These are phyloP conservation scores for Tetraneura akinire DNA, from an alignment of 1,140 invertebrate genomes.

Conservation along the genomic window DNA sequence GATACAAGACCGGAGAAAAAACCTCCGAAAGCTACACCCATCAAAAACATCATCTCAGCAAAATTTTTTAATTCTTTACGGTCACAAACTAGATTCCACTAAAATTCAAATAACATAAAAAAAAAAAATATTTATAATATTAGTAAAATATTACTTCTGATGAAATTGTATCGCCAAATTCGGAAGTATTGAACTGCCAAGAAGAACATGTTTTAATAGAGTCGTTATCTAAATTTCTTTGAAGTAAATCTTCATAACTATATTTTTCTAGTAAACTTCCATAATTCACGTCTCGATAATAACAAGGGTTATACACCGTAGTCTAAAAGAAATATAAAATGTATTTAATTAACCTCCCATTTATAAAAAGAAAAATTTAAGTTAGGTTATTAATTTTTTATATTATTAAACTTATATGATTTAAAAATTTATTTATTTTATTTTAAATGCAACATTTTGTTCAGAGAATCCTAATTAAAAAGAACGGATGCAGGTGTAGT, in stretches of 20 bases:
- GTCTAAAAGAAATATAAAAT: neutral
- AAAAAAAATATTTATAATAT: conserved; percentile 4
- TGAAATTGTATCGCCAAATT: conserved; percentile 71
- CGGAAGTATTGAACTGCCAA: conserved; percentile 66
- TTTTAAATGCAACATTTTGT: no score
- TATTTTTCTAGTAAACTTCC: neutral
- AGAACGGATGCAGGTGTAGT: no score
- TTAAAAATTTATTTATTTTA: no score
- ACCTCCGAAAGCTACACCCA: conserved; percentile 70
- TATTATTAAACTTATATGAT: no score
- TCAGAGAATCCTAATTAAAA: no score
- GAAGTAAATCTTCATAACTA: neutral
- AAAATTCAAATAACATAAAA: conserved; percentile 55
- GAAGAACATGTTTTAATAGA: conserved; percentile 59
- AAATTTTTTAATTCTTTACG: conserved; percentile 66
- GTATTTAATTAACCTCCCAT: neutral
- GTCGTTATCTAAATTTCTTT: neutral
- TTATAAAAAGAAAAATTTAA: no score
- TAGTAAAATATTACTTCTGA: conserved; percentile 61
- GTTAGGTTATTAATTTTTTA: no score
- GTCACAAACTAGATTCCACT: conserved; percentile 71
- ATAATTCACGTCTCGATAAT: conserved; percentile 26
- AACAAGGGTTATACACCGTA: conserved; percentile 29
- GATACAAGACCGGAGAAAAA: conserved; percentile 71
- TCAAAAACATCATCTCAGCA: conserved; percentile 70